Evolutionary conservation across 1,140 invertebrate genomes (phyloP).

Genomic region (Zaprionus ornatus): DNA sequence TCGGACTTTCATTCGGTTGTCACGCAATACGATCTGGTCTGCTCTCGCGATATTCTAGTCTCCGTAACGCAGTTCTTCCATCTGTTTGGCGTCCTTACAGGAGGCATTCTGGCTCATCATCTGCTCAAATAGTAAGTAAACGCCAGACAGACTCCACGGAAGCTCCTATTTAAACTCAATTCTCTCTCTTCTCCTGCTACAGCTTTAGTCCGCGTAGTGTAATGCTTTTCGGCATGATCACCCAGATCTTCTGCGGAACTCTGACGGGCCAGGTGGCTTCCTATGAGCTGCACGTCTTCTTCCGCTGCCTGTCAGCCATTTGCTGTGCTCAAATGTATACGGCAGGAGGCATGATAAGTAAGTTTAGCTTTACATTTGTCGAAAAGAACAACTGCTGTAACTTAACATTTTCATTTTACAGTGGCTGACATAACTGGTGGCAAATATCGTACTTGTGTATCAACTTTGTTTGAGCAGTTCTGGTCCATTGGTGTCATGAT

Average conservation of each 20-base stretch:
- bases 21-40: conserved; percentile 84
- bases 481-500: conserved; percentile 84
- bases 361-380: conserved; percentile 30
- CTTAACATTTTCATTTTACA: conserved; percentile 28
- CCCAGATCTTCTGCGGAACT: conserved; percentile 83
- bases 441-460: conserved; percentile 80
- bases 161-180: background rate
- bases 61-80: conserved; percentile 84
- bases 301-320: conserved; percentile 83
- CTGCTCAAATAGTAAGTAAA: conserved; percentile 82
- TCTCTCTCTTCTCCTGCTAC: background rate
- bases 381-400: background rate
- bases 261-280: conserved; percentile 81
- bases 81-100: conserved; percentile 83
- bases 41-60: conserved; percentile 83
- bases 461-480: conserved; percentile 83
- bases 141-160: background rate
- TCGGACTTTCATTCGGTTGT: conserved; percentile 77
- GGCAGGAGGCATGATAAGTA: conserved; percentile 83
- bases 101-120: conserved; percentile 83
- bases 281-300: conserved; percentile 83
- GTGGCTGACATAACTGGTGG: conserved; percentile 83
- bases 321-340: conserved; percentile 84
- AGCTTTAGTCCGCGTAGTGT: conserved; percentile 83
- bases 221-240: conserved; percentile 84